phyloP scores from a whole-genome alignment of 2,888 invertebrate species.

The Eupithecia centaureata region DNA sequence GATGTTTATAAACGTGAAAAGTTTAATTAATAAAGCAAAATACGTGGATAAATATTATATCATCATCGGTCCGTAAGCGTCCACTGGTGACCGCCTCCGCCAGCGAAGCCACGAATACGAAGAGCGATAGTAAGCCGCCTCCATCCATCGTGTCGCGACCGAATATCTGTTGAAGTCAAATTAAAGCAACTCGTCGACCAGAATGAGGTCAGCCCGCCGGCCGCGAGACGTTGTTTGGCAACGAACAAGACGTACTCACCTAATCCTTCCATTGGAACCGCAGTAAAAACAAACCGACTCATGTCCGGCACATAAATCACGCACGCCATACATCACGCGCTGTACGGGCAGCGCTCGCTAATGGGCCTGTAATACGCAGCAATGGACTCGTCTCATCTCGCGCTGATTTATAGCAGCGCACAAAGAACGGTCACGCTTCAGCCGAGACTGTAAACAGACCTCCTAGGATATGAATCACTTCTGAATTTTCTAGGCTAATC shows the following conservation, averaged over 20 bases:
- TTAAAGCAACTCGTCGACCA: neutral
- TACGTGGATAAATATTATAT: no score
- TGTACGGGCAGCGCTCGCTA: constrained; percentile 50
- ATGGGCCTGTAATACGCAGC: constrained; percentile 55
- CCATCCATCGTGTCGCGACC: no score
- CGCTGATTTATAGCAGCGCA: constrained; percentile 42
- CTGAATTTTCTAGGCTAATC: neutral
- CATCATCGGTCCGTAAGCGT: no score
- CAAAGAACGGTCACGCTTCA: constrained; percentile 32
- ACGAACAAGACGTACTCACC: constrained; percentile 20
- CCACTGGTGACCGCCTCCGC: no score
- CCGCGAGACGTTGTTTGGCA: constrained; percentile 7
- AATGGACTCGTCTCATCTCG: constrained; percentile 50
- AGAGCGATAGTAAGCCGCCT: no score
- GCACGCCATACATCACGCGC: constrained; percentile 54
- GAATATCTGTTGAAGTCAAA: neutral
- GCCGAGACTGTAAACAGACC: neutral
- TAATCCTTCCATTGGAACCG: constrained; percentile 29
- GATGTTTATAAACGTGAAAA: no score
- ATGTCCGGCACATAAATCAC: constrained; percentile 56
- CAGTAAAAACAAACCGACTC: constrained; percentile 37
- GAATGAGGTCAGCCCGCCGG: constrained; percentile 1
- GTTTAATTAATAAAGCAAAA: no score
- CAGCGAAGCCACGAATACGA: no score
- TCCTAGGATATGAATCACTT: constrained; percentile 3